phyloP scores from a whole-genome alignment of 2,113 vertebrate species.

The Rhinoderma darwinii region DNA sequence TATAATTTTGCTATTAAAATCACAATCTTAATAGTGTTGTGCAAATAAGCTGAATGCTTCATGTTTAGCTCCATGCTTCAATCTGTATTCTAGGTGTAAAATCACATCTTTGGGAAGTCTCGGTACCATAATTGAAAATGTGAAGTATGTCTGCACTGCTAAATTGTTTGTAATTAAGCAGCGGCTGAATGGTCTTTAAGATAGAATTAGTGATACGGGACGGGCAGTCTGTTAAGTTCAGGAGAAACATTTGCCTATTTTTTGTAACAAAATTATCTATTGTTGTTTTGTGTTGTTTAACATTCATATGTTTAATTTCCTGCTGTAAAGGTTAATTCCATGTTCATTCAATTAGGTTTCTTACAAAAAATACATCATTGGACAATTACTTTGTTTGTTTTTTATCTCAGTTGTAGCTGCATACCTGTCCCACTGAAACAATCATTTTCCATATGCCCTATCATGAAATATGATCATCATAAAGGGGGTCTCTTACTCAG shows the following conservation, averaged over 20 bases:
- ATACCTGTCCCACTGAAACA: too few species aligned
- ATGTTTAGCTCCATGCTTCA: neutral
- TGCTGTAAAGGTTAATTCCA: neutral
- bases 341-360: neutral
- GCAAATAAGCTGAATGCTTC: neutral
- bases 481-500: too few species aligned
- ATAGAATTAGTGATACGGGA: conserved; percentile 47
- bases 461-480: too few species aligned
- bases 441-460: too few species aligned
- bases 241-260: conserved; percentile 9
- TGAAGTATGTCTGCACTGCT: conserved; percentile 31
- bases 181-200: conserved; percentile 41
- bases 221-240: neutral
- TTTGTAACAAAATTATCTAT: conserved; percentile 9
- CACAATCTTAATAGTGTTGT: conserved; percentile 30
- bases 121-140: conserved; percentile 43
- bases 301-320: neutral
- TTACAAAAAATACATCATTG: too few species aligned
- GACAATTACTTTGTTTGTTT: too few species aligned
- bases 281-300: neutral
- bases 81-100: conserved; percentile 41
- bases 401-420: too few species aligned
- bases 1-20: conserved; percentile 29
- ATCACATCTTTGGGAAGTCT: conserved; percentile 44
- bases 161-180: conserved; percentile 53